Percentiles rank a stretch among this genome's conserved stretches.
Evolutionary conservation across 2,113 vertebrate genomes (phyloP).

Genomic region (Thalassarche chlororhynchos): DNA sequence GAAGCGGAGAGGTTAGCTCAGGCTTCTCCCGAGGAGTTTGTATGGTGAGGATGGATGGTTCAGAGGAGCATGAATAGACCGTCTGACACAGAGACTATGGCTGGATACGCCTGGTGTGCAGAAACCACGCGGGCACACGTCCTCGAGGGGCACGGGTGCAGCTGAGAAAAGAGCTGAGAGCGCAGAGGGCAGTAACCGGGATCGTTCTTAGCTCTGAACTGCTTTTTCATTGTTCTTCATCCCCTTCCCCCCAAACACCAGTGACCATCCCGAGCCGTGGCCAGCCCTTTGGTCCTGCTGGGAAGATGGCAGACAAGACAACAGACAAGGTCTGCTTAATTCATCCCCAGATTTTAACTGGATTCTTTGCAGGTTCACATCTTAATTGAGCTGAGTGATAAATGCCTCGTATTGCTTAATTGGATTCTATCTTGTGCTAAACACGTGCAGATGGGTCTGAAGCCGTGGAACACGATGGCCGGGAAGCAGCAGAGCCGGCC

Average conservation of each 20-base stretch:
- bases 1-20: neutral
- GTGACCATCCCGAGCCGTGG: neutral
- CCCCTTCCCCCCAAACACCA: no score
- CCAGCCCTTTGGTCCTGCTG: neutral
- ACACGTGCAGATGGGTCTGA: neutral
- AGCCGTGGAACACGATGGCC: rapidly evolving
- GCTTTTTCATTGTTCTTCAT: no score
- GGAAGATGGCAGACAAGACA: neutral
- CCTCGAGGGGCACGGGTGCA: neutral
- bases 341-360: neutral
- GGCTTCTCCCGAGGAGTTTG: neutral
- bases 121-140: rapidly evolving
- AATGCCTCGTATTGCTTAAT: neutral
- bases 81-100: no score
- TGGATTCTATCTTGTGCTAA: neutral
- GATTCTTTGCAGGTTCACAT: neutral
- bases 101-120: neutral
- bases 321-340: neutral
- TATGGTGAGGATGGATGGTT: neutral
- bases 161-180: neutral
- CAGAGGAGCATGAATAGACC: neutral
- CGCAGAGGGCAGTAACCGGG: neutral
- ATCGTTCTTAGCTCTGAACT: neutral
- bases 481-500: neutral
- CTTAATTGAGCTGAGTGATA: neutral